phyloP scores from a whole-genome alignment of 2,888 invertebrate species.

The Cremastinae sp. region DNA sequence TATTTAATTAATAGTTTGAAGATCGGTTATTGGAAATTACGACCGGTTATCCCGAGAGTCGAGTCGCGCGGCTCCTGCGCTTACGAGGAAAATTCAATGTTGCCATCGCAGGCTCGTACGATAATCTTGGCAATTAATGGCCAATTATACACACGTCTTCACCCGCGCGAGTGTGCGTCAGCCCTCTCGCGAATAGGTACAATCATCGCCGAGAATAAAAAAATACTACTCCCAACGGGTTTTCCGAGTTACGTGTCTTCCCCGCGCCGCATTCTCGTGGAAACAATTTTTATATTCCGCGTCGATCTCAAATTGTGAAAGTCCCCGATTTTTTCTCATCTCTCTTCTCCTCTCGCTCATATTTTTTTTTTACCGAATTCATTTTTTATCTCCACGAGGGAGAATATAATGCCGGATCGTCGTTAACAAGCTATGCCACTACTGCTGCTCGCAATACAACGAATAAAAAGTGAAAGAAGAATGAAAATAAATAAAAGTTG shows the following conservation, averaged over 20 bases:
- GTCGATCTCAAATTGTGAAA: constrained; percentile 65
- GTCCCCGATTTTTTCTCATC: constrained; percentile 23
- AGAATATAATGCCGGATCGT: constrained; percentile 39
- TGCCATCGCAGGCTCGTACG: constrained; percentile 25
- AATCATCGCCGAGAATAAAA: constrained; percentile 42
- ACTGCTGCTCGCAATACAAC: background rate
- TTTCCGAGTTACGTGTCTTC: constrained; percentile 42
- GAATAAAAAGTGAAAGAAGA: background rate
- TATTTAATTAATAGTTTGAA: constrained; percentile 14
- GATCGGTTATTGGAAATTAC: constrained; percentile 11
- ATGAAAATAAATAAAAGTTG: too few relatives aligned
- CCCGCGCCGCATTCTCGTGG: too few relatives aligned
- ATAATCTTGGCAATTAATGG: constrained; percentile 38
- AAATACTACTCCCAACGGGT: constrained; percentile 63
- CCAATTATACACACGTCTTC: constrained; percentile 18
- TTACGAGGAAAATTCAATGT: constrained; percentile 17
- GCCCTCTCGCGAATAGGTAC: constrained; percentile 35
- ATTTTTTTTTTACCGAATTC: constrained; percentile 16
- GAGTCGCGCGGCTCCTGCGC: constrained; percentile 1
- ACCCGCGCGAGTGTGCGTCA: constrained; percentile 21
- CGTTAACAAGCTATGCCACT: constrained; percentile 11
- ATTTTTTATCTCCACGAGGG: constrained; percentile 8
- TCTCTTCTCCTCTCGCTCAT: constrained; percentile 29
- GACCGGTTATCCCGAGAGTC: background rate
- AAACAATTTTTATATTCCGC: constrained; percentile 32